phyloP scores from a whole-genome alignment of 2,888 invertebrate genomes.

The Bellardia pandia region DNA sequence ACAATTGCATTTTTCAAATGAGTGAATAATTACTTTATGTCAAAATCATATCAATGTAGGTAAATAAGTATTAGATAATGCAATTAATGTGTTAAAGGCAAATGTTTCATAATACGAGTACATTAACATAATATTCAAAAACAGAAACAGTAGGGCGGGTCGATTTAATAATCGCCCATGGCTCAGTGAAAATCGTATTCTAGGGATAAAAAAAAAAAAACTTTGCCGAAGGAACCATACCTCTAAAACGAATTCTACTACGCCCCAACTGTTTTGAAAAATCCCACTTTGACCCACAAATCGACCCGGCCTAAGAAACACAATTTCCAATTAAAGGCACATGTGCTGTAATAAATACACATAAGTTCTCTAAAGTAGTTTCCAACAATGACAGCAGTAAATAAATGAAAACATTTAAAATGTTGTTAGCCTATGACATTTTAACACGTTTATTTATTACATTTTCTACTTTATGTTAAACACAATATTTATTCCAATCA shows the following conservation, averaged over 20 bases:
- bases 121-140: background rate
- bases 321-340: background rate
- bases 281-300: no score
- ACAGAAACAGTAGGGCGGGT: no score
- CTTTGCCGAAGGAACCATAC: no score
- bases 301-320: no score
- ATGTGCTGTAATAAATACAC: background rate
- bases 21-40: background rate
- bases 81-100: background rate
- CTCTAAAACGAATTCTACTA: no score
- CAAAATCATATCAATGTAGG: background rate
- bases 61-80: background rate
- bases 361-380: background rate
- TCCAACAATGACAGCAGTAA: slow-evolving; percentile 1
- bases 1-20: background rate
- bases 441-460: slow-evolving; percentile 23
- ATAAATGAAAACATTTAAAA: background rate
- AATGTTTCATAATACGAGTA: background rate
- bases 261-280: no score
- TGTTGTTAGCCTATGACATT: slow-evolving; percentile 19
- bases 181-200: no score
- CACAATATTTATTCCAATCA: slow-evolving; percentile 66
- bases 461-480: slow-evolving; percentile 11
- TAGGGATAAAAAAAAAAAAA: no score
- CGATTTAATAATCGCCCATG: no score